Conservation (phyloP, 2,113 vertebrate genomes). For the Pygathrix nemaeus region DNA sequence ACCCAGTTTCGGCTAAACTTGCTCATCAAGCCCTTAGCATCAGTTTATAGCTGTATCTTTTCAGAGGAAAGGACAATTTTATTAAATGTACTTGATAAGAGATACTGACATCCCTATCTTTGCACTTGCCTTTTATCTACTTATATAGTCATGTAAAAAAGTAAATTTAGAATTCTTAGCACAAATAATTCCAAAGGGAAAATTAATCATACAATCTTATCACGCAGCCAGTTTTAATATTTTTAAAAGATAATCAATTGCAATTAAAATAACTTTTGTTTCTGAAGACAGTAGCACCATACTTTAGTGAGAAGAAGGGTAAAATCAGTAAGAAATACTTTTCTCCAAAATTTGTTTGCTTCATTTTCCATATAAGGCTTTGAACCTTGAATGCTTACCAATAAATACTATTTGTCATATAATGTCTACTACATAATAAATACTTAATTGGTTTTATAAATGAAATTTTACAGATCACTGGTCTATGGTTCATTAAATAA, state of each 20-base stretch:
- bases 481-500: neutral
- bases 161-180: neutral
- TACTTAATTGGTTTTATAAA: neutral
- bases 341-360: neutral
- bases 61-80: neutral
- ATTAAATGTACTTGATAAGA: neutral
- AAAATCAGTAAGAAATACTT: neutral
- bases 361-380: neutral
- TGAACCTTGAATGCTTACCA: neutral
- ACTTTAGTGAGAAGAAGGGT: neutral
- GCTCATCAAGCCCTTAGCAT: neutral
- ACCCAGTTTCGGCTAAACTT: neutral
- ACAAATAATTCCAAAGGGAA: neutral
- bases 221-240: neutral
- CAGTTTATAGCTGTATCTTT: neutral
- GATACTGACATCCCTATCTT: neutral
- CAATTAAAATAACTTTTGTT: neutral
- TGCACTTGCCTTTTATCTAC: neutral
- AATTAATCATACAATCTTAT: neutral
- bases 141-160: neutral
- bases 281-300: neutral
- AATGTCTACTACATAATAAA: neutral
- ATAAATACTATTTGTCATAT: neutral
- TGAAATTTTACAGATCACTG: neutral
- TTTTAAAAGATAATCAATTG: neutral